Evolutionary conservation across 1,140 invertebrate genomes (phyloP), one percentile per base, ranked within the genome.

Genomic region (Portunus trituberculatus): DNA sequence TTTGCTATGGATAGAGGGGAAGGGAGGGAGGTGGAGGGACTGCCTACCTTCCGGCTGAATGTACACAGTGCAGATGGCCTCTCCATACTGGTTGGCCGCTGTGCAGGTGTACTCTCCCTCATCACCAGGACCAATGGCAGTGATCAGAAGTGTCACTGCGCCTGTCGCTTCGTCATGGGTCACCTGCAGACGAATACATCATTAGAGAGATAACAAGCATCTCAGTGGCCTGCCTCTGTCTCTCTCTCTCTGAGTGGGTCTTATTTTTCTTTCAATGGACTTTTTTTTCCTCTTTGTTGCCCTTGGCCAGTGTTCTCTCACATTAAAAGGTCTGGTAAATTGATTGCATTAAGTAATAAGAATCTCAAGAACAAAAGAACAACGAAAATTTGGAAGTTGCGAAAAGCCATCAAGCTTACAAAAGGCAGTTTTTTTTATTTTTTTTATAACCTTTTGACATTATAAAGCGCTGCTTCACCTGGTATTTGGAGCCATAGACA

Each of bases 61-160:
- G 96, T 98, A 99, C n/a, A 99, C 98, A 82, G 98, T 99, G 97
- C 99, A 99, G 96, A 99, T 98, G 31, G 98, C 99, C 97, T 99
- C 99, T 93, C 99, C 99, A 96, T 98, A 99, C 96, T 98, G 98
- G 97, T 99, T 99, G 94, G 98, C 98, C 14, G 99, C 99, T 93
- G 98, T 99, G 97, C 99, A 99, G 1, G 98, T 99, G 97, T 99
- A 99, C 97, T 99, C 99, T 95, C 99, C 99, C 97, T 99, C 99
- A 97, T 99, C 99, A 59, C 99, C 99, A 39, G 99, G 98, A 92
- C 98, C 98, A 95, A 99, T 99, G 96, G 98, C 98, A 97, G 98
- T 98, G 96, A 99, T 99, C 93, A 99, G 97, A 93, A 99, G 97
- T 28, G 98, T 98, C 87, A 99, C 99, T 96, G 98, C 98, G 93